Base-by-base conservation (phyloP, 1,140 invertebrate species). In the Andrena cerasifolii region DNA sequence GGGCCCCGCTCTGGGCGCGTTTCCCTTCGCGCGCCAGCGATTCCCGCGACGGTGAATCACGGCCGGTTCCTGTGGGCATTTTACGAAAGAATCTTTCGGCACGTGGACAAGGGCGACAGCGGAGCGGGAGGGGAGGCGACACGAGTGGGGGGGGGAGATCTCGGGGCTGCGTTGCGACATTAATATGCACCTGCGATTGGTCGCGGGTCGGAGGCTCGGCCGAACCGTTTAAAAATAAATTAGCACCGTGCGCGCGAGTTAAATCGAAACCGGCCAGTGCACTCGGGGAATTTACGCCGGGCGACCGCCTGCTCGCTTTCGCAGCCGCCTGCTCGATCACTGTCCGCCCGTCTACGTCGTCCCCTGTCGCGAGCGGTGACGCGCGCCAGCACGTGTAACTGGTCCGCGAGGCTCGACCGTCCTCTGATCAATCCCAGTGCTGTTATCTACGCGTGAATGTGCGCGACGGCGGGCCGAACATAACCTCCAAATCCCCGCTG, bases 161-260 rank as follows among this genome's bases (percentile, higher is more conserved):
- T n/a, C 14, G 1, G 24, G 28, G 18, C 28, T 24, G 45, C 54
- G 45, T 53, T n/a, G n/a, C n/a, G 43, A 28, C 54, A 47, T 70
- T 78, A 53, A 43, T 56, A n/a, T n/a, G 51, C 43, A 86, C 43
- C 66, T 79, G 51, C 65, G 81, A 88, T 88, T 88, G 86, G 87
- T 56, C 45, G 59, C 24, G 0, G 24, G 66, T 10, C 63, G 79
- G 81, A 75, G 87, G 87, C 86, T 86, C 86, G 87, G 43, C 84
- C 47, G n/a, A 28, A 36, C 56, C 72, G 65, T 86, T 88, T 84
- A 86, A 88, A 88, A 88, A 88, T 88, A 88, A 87, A 82, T 87
- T 74, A 82, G 76, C 79, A 43, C 67, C 70, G 62, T 66, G 58
- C 40, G 61, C 14, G 54, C 65, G 54, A 79, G 73, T 86, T 83